A percentile compares a stretch with the other conserved stretches of the same genome.
Evolutionary conservation across 1,140 invertebrate species (phyloP).

Genomic region (Homalodisca vitripennis): DNA sequence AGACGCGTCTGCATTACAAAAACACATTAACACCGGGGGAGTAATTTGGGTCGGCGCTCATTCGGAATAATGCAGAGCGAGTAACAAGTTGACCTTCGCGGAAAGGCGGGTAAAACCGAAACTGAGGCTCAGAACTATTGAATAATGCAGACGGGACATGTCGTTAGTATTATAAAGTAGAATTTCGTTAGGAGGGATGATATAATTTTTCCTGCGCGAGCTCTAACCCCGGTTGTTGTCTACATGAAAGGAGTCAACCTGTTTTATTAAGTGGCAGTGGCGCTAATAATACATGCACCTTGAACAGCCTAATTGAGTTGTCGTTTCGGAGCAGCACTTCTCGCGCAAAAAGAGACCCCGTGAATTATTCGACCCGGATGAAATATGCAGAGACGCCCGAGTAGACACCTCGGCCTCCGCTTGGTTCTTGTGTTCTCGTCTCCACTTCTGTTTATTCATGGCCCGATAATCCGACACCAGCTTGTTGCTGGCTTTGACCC

Average conservation of each 20-base stretch:
- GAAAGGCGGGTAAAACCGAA: not conserved
- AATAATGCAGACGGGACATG: constrained; percentile 18
- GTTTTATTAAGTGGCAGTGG: constrained; percentile 26
- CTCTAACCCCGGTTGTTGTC: not conserved
- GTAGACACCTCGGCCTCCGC: too few relatives aligned
- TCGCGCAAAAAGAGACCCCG: constrained; percentile 28
- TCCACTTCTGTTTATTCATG: too few relatives aligned
- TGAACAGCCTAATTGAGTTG: constrained; percentile 37
- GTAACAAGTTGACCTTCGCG: constrained; percentile 21
- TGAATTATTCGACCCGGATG: constrained; percentile 34
- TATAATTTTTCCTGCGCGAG: constrained; percentile 25
- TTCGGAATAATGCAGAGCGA: constrained; percentile 8
- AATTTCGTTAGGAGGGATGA: constrained; percentile 13
- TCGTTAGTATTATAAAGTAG: constrained; percentile 29
- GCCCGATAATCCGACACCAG: too few relatives aligned
- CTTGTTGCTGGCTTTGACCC: too few relatives aligned
- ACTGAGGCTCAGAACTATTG: not conserved
- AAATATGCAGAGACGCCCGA: constrained; percentile 29
- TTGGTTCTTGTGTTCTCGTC: too few relatives aligned
- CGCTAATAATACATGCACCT: constrained; percentile 32
- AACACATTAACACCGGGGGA: constrained; percentile 9
- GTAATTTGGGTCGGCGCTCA: not conserved
- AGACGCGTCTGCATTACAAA: not conserved
- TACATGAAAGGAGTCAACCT: constrained; percentile 29
- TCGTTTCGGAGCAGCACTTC: constrained; percentile 24